Evolutionary conservation across 2,888 invertebrate genomes (phyloP).

Genomic region (Noctua janthina): DNA sequence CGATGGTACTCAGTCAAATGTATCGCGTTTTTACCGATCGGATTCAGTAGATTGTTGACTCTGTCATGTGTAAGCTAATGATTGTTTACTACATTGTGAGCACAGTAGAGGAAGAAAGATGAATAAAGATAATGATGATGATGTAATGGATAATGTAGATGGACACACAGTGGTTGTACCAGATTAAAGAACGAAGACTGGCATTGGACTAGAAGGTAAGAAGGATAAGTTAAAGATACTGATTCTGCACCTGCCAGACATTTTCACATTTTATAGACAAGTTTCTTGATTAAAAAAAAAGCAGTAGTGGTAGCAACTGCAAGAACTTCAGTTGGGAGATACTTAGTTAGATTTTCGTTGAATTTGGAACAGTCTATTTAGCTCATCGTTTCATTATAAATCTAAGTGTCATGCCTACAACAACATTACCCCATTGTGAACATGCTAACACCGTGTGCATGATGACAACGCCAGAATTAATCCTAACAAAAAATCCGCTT

Average conservation of each 20-base stretch:
- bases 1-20: conserved; percentile 59
- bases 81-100: conserved; percentile 28
- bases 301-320: neutral
- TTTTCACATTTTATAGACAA: neutral
- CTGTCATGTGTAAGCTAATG: conserved; percentile 27
- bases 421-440: neutral
- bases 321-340: neutral
- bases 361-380: neutral
- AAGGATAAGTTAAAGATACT: neutral
- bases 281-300: neutral
- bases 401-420: neutral
- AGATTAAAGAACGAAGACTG: neutral
- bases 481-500: neutral
- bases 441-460: neutral
- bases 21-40: conserved; percentile 57
- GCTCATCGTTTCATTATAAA: neutral
- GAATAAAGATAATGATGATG: neutral
- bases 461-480: conserved; percentile 11
- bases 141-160: neutral
- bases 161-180: neutral
- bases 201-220: neutral
- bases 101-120: neutral
- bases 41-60: conserved; percentile 45
- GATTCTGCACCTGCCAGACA: neutral
- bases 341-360: neutral